phyloP scores from a whole-genome alignment of 2,888 invertebrate genomes.

The Catocala sponsa region DNA sequence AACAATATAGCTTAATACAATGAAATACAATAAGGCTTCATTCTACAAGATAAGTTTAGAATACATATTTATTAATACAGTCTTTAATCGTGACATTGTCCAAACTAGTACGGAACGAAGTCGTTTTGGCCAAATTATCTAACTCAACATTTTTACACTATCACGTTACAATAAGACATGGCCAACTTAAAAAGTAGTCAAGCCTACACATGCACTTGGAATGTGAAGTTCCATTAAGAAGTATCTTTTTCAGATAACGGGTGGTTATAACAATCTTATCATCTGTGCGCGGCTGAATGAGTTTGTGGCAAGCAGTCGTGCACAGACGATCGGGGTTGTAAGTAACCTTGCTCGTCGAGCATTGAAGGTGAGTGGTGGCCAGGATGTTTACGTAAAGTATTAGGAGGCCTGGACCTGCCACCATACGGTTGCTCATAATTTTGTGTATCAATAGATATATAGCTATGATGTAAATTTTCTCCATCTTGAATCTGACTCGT shows the following conservation, averaged over 20 bases:
- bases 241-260: conserved; percentile 79
- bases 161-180: conserved; percentile 80
- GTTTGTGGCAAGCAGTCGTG: conserved; percentile 86
- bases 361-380: conserved; percentile 80
- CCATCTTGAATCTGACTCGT: conserved; percentile 90
- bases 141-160: conserved; percentile 67
- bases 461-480: conserved; percentile 90
- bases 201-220: conserved; percentile 84
- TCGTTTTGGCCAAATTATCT: conserved; percentile 72
- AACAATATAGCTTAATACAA: conserved; percentile 64
- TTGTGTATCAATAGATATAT: conserved; percentile 90
- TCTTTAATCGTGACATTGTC: conserved; percentile 69
- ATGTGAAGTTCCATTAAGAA: conserved; percentile 84
- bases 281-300: conserved; percentile 82
- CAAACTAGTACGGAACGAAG: conserved; percentile 72
- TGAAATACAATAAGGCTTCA: conserved; percentile 67
- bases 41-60: conserved; percentile 66
- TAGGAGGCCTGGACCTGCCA: conserved; percentile 81
- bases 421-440: conserved; percentile 85
- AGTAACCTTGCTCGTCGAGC: conserved; percentile 86
- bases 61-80: conserved; percentile 73
- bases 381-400: conserved; percentile 81
- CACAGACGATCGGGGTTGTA: conserved; percentile 84
- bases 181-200: conserved; percentile 73
- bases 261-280: conserved; percentile 72